Base-by-base conservation (phyloP, 2,797 vertebrate species). In the Pseudochromis fuscus region DNA sequence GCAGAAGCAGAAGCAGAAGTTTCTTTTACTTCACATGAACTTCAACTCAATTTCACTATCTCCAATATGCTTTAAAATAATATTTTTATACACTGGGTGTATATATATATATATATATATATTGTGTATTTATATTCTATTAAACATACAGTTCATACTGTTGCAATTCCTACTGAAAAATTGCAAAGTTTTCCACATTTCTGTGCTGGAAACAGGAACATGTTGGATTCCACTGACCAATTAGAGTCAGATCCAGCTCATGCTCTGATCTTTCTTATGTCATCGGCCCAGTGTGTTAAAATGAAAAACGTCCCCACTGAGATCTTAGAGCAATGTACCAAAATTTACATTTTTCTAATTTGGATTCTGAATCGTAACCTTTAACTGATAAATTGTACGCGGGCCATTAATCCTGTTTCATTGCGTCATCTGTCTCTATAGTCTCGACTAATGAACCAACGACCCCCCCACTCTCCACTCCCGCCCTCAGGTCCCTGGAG, bases 321-420 rank as follows among this genome's bases (percentile, higher is more conserved):
- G 50, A 52, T 53, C 21, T 49, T 44, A 44, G 31, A 74, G 35
- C 31, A 44, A 60, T 2, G 28, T 44, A 53, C 27, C 40, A 35
- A 56, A 55, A 82, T 78, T 7, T 44, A 62, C 31, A 72, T 81
- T 61, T 69, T 70, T 61, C 49, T 57, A 45, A 78, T 87, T 75
- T 73, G 27, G 37, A 79, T 72, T 83, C 53, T 58, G 38, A 79
- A 64, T 77, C 51, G 46, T 60, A 87, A 85, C 64, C 75, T 85
- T 76, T 65, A 48, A 81, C 65, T 69, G 81, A 58, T 52, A 69
- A 68, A 48, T 60, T 1, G 16, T 24, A 57, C 74, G 69, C 1
- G 21, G 60, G 9, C 49, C 28, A 19, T 79, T 84, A 68, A 69
- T 79, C 68, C 33, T 3, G 15, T 73, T 76, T 70, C 35, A 52